Evolutionary conservation across 92 coral and sea anemone genomes (phyloP).

Genomic region (Pocillopora meandrina): DNA sequence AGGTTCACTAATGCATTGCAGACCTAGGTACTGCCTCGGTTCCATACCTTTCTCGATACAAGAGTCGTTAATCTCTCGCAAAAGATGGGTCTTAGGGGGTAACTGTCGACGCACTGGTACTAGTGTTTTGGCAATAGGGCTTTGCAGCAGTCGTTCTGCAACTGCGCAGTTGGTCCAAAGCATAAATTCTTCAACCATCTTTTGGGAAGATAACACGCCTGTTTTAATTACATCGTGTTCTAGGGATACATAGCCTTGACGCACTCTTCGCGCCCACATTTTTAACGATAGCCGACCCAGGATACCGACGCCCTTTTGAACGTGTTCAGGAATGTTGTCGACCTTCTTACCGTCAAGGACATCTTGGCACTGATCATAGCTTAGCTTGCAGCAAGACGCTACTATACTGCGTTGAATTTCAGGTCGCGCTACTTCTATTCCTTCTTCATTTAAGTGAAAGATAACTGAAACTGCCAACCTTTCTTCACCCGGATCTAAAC

Average conservation of each 20-base stretch:
- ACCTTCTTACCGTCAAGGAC: constrained; percentile 47
- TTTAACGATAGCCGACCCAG: constrained; percentile 74
- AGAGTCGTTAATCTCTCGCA: constrained; percentile 50
- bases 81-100: constrained; percentile 67
- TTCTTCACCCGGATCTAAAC: constrained; percentile 78
- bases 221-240: constrained; percentile 25
- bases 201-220: constrained; percentile 44
- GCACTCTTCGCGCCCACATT: constrained; percentile 78
- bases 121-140: constrained; percentile 43
- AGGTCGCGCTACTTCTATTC: constrained; percentile 55
- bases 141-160: constrained; percentile 64
- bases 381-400: constrained; percentile 68
- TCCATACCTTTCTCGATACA: constrained; percentile 59
- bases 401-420: constrained; percentile 82
- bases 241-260: constrained; percentile 53
- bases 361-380: constrained; percentile 84
- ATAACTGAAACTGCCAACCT: constrained; percentile 80
- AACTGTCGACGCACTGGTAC: constrained; percentile 84
- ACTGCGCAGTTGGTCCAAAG: constrained; percentile 74
- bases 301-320: constrained; percentile 51
- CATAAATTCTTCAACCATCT: constrained; percentile 89
- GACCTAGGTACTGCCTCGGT: constrained; percentile 53
- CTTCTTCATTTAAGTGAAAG: constrained; percentile 70
- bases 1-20: constrained; percentile 34
- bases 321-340: constrained; percentile 41